Evolutionary conservation across 2,113 vertebrate genomes (phyloP).

Genomic region (Struthidea cinerea): DNA sequence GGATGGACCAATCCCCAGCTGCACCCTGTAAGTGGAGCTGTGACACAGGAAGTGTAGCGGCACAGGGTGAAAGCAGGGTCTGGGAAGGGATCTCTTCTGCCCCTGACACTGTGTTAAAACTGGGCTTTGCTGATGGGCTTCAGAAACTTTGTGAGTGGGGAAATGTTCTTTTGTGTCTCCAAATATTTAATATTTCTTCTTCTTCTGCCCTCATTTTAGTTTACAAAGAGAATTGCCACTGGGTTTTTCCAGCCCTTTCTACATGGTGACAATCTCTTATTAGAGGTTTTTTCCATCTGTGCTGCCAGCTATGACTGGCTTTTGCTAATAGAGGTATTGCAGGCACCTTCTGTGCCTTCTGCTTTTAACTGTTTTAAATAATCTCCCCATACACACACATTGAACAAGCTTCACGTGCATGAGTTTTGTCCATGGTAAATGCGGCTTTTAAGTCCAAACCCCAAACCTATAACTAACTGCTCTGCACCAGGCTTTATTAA

Average conservation of each 20-base stretch:
- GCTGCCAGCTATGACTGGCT: background rate
- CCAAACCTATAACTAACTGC: background rate
- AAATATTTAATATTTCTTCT: background rate
- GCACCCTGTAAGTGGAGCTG: background rate
- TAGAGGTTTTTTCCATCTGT: background rate
- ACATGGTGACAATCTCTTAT: background rate
- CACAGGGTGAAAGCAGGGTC: background rate
- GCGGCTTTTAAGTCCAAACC: background rate
- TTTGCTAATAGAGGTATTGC: background rate
- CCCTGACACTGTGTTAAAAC: background rate
- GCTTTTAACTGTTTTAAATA: background rate
- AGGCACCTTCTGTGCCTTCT: background rate
- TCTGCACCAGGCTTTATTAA: background rate
- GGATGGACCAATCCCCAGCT: accelerated
- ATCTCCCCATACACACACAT: background rate
- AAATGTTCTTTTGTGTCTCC: background rate
- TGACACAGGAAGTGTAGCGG: accelerated
- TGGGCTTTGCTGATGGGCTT: background rate
- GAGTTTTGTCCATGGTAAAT: background rate
- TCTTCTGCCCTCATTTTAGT: background rate
- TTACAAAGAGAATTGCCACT: background rate
- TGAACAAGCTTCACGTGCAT: background rate
- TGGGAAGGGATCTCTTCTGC: background rate
- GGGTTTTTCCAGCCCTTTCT: background rate
- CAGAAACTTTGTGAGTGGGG: background rate